Percentiles rank a stretch among this genome's conserved stretches.
Conservation (phyloP, 1,140 invertebrate genomes). For the Rhyzopertha dominica region DNA sequence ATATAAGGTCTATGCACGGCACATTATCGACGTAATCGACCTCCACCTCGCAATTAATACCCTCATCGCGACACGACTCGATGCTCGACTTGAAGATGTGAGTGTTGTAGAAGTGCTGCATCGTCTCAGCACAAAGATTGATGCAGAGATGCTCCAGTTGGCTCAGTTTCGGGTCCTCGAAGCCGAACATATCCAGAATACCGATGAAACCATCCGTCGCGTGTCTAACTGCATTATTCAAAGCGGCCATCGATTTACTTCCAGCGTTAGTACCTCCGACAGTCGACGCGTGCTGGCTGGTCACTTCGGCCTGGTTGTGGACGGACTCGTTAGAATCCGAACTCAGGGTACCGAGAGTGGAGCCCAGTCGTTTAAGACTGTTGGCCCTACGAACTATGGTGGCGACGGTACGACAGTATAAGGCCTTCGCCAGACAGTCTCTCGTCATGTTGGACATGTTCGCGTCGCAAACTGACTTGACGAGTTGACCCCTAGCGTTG, state of each 20-base stretch:
- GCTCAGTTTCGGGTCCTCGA: slow-evolving; percentile 85
- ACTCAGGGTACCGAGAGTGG: slow-evolving; percentile 80
- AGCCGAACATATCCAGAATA: slow-evolving; percentile 94
- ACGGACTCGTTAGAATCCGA: slow-evolving; percentile 89
- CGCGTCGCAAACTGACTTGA: slow-evolving; percentile 77
- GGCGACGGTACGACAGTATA: slow-evolving; percentile 92
- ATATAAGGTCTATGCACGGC: slow-evolving; percentile 92
- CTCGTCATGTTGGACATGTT: slow-evolving; percentile 81
- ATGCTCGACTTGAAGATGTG: slow-evolving; percentile 94
- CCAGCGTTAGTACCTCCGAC: slow-evolving; percentile 68
- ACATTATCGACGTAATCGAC: slow-evolving; percentile 95
- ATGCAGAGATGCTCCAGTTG: slow-evolving; percentile 91
- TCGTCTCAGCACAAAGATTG: slow-evolving; percentile 92
- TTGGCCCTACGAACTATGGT: slow-evolving; percentile 90
- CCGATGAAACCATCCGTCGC: slow-evolving; percentile 94
- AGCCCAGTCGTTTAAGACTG: slow-evolving; percentile 81
- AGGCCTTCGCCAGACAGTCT: slow-evolving; percentile 85
- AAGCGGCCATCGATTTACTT: slow-evolving; percentile 83
- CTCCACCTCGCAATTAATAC: slow-evolving; percentile 84
- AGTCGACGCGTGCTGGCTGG: slow-evolving; percentile 82
- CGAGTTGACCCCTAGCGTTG: slow-evolving; percentile 74
- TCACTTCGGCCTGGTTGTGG: slow-evolving; percentile 78
- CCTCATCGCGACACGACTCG: slow-evolving; percentile 90
- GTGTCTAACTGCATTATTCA: slow-evolving; percentile 87
- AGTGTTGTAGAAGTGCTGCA: slow-evolving; percentile 97